phyloP scores from a whole-genome alignment of 1,140 invertebrate genomes.

The Paramacrobiotus metropolitanus region DNA sequence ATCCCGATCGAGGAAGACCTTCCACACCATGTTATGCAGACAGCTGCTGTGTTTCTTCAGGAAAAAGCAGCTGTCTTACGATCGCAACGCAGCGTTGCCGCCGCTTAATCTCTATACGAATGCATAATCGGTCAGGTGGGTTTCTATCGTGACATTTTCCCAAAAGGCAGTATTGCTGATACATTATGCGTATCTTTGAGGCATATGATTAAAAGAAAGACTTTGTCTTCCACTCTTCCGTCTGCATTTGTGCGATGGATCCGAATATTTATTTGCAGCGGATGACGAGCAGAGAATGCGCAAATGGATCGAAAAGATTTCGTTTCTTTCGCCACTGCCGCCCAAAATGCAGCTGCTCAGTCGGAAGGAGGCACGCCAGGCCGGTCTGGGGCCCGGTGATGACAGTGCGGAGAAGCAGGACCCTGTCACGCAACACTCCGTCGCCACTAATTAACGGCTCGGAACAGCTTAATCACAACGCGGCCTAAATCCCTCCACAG shows the following conservation, averaged over 20 bases:
- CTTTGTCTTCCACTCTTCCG: constrained; percentile 78
- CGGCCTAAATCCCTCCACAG: no score
- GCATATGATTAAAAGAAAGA: constrained; percentile 84
- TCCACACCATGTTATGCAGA: constrained; percentile 81
- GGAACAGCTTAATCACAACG: no score
- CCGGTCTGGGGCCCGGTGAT: constrained; percentile 4
- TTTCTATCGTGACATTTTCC: not conserved
- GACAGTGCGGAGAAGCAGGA: not conserved
- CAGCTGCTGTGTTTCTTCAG: constrained; percentile 94
- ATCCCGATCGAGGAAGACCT: constrained; percentile 78
- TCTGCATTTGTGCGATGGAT: constrained; percentile 59
- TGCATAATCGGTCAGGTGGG: constrained; percentile 16
- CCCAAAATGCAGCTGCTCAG: constrained; percentile 64
- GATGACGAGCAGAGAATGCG: constrained; percentile 45
- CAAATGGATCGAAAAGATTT: constrained; percentile 81
- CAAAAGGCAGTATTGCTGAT: not conserved
- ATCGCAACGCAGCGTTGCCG: constrained; percentile 55
- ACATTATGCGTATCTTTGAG: constrained; percentile 26
- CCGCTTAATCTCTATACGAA: constrained; percentile 53
- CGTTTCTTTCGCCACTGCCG: constrained; percentile 70
- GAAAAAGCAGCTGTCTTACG: constrained; percentile 66
- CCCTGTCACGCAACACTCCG: not conserved
- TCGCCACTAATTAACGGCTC: no score
- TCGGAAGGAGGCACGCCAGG: no score
- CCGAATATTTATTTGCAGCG: constrained; percentile 71